A percentile compares a stretch with the other conserved stretches of the same genome.
Conservation (phyloP, 2,113 vertebrate genomes). For the Sclerurus mexicanus region DNA sequence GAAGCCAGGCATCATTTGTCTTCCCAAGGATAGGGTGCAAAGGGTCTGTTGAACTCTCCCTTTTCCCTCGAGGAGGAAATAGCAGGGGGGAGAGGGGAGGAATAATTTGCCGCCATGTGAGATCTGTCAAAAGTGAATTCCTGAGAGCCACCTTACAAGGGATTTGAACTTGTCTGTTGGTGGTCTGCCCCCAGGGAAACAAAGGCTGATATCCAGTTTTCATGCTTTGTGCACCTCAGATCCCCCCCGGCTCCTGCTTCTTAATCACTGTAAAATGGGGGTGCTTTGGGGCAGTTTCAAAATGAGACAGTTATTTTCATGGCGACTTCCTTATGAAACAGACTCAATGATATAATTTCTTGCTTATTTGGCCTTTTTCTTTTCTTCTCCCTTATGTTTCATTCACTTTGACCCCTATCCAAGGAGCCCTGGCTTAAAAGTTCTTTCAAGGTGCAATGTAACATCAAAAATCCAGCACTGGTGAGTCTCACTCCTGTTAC, state of each 20-base stretch:
- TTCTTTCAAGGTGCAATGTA: background rate
- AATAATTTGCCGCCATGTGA: conserved; percentile 43
- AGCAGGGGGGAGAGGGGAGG: background rate
- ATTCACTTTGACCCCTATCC: background rate
- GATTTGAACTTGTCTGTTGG: conserved; percentile 47
- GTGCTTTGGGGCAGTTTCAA: background rate
- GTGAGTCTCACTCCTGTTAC: background rate
- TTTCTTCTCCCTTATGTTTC: background rate
- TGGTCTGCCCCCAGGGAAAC: conserved; percentile 23
- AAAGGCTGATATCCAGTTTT: conserved; percentile 11
- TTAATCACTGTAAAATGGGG: background rate
- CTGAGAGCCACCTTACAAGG: conserved; percentile 35
- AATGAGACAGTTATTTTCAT: background rate
- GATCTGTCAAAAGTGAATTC: conserved; percentile 42
- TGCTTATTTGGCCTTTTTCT: background rate
- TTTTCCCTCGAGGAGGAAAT: background rate
- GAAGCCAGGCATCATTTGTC: conserved; percentile 22
- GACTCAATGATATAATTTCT: background rate
- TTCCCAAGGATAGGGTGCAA: background rate
- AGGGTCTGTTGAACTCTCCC: conserved; percentile 42
- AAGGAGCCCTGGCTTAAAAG: background rate
- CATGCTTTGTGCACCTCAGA: background rate
- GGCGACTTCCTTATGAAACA: background rate
- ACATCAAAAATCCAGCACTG: background rate
- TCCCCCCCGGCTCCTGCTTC: background rate